A percentile compares a stretch with the other conserved stretches of the same genome.
Evolutionary conservation across 64 coral and sea anemone genomes (phyloP).

Genomic region (Porites australiensis): DNA sequence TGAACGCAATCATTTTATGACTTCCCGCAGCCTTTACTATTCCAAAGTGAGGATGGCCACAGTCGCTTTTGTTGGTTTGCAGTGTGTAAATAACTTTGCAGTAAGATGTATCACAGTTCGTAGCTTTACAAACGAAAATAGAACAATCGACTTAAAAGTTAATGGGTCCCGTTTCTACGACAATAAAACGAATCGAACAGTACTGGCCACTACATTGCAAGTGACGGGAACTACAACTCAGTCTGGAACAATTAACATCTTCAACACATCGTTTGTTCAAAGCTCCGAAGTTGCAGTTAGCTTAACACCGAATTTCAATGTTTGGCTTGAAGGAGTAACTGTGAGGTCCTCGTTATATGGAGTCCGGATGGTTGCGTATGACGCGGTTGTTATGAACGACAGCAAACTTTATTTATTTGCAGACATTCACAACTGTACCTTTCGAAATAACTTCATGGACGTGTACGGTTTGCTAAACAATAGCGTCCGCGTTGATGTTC

Average conservation of each 20-base stretch:
- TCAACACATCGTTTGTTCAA: neutral
- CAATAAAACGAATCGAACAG: neutral
- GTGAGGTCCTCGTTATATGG: neutral
- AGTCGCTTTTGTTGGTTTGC: neutral
- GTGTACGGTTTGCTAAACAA: neutral
- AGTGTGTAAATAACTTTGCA: neutral
- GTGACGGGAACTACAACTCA: neutral
- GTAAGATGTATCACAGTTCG: neutral
- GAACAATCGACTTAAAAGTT: neutral
- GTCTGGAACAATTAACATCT: neutral
- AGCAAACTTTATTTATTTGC: neutral
- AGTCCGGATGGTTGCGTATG: neutral
- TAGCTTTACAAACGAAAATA: neutral
- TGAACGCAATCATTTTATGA: neutral
- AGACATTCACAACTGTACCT: neutral
- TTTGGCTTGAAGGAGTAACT: neutral
- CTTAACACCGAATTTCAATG: neutral
- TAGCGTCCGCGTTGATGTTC: neutral
- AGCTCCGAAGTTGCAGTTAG: neutral
- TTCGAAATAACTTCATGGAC: neutral
- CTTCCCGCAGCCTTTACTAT: conserved; percentile 1
- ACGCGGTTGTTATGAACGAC: neutral
- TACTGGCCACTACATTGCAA: neutral
- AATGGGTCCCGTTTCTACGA: neutral
- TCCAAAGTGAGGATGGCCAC: neutral